phyloP scores from a whole-genome alignment of 2,888 invertebrate genomes.

The Branchipolynoe longqiensis region DNA sequence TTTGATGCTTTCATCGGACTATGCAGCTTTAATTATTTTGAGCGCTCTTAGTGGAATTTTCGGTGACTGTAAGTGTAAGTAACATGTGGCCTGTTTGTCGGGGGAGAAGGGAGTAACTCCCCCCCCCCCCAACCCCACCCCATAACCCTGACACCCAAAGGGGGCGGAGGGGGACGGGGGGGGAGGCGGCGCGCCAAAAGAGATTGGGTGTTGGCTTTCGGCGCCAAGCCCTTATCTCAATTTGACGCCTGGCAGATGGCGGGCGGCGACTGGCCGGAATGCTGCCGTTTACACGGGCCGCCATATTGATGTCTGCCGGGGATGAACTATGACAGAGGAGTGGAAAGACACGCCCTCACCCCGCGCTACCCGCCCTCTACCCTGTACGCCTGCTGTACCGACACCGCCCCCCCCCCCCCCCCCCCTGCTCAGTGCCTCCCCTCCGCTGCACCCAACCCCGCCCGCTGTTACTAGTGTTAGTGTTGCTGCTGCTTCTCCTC shows the following conservation, averaged over 20 bases:
- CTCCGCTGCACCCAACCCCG: too few species aligned
- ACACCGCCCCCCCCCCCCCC: not conserved
- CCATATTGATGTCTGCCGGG: not conserved
- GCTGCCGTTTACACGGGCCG: slow-evolving; percentile 27
- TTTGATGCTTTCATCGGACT: too few species aligned
- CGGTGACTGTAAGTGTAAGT: too few species aligned
- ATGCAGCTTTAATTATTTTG: too few species aligned
- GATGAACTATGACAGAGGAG: slow-evolving; percentile 10
- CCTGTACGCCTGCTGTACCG: not conserved
- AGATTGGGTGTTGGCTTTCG: slow-evolving; percentile 41
- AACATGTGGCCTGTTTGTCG: too few species aligned
- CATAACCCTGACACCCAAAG: too few species aligned
- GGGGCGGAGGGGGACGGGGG: not conserved
- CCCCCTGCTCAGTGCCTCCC: not conserved
- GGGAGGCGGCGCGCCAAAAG: slow-evolving; percentile 22
- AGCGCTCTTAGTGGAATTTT: too few species aligned
- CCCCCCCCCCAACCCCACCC: too few species aligned
- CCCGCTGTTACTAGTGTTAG: too few species aligned
- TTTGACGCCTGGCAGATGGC: slow-evolving; percentile 49
- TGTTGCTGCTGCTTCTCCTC: too few species aligned
- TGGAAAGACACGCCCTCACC: not conserved
- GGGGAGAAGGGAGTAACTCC: too few species aligned
- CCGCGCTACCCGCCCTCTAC: not conserved
- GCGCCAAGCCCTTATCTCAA: slow-evolving; percentile 38
- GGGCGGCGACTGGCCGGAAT: slow-evolving; percentile 15